Evolutionary conservation across 2,888 invertebrate species (phyloP), one percentile per base, ranked within the genome.

Genomic region (Diabrotica balteata): DNA sequence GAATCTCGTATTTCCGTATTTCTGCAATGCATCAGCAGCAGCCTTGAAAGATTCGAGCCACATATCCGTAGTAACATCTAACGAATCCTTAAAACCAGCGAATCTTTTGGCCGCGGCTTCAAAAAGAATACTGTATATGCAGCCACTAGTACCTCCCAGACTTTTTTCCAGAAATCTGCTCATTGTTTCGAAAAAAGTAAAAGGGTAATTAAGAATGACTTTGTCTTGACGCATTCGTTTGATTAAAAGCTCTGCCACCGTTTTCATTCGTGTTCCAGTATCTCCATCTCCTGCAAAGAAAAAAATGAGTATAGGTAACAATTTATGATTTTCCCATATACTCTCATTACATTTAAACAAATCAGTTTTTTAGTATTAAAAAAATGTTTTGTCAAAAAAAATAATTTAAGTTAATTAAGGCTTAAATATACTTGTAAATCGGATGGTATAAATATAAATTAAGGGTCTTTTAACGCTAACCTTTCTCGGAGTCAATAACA

Each of bases 131-230:
- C 92, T 90, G 84, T 94, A 94, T 54, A 95, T 86, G 1, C 91
- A 94, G 0, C 94, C 94, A 0, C 92, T 90, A 0, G 92, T 90
- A 0, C 95, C 94, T 0, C 93, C 93, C 89, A 94, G 91, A 57
- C 86, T 85, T 17, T 86, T 87, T 79, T 93, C 93, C 0, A 91
- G 89, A 7, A 91, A 85, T 72, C 87, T 86, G 0, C 90, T 88
- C 53, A 84, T 63, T 43, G 75, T 73, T 65, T 79, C 77, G 52
- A 84, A 81, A 62, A 83, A 79, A 7, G 78, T 76, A 71, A 79
- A 82, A 1, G 83, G 82, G 71, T 77, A 78, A 8, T 73, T 67
- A 8, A 70, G 62, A 45, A 78, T 72, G 3, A 84, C 45, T 67
- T 77, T 78, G 7, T 78, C 73, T 7, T 69, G 65, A 22, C 73